Percentiles rank a stretch among this genome's conserved stretches.
phyloP scores from a whole-genome alignment of 2,113 vertebrate species.

The Strigops habroptila region DNA sequence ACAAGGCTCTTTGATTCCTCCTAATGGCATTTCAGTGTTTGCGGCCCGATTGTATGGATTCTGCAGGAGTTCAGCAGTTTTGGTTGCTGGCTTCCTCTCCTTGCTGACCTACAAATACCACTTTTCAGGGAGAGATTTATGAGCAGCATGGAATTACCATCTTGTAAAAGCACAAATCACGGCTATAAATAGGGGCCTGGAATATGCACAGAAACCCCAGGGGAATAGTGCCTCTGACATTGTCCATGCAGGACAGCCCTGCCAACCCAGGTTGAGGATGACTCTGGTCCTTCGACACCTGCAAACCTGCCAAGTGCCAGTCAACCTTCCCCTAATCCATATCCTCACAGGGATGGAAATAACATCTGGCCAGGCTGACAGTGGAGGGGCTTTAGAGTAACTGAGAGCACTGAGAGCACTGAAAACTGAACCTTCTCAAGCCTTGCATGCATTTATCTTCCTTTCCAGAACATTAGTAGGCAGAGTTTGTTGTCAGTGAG shows the following conservation, averaged over 20 bases:
- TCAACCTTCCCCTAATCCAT: not conserved
- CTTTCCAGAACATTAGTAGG: constrained; percentile 23
- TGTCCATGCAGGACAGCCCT: not conserved
- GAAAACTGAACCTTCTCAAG: constrained; percentile 22
- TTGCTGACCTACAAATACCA: constrained; percentile 11
- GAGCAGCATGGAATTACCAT: constrained; percentile 15
- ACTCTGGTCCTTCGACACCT: not conserved
- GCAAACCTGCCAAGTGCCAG: not conserved
- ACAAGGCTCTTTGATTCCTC: not conserved
- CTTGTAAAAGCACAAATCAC: not conserved
- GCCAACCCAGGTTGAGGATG: not conserved
- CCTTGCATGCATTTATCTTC: constrained; percentile 22
- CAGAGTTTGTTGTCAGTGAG: constrained; percentile 20
- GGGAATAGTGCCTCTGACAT: not conserved
- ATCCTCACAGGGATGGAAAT: constrained; percentile 6
- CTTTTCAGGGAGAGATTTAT: constrained; percentile 8
- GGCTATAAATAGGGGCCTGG: constrained; percentile 50
- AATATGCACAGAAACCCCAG: not conserved
- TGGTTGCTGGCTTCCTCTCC: constrained; percentile 33
- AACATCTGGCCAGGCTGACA: not conserved
- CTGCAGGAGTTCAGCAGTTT: constrained; percentile 15
- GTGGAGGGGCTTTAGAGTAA: not conserved
- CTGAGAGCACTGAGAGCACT: not conserved
- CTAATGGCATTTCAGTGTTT: not conserved
- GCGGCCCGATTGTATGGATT: not conserved